These are phyloP conservation scores for Phortica okadai DNA, from an alignment of 2,888 invertebrate species.

Conservation along the genomic window DNA sequence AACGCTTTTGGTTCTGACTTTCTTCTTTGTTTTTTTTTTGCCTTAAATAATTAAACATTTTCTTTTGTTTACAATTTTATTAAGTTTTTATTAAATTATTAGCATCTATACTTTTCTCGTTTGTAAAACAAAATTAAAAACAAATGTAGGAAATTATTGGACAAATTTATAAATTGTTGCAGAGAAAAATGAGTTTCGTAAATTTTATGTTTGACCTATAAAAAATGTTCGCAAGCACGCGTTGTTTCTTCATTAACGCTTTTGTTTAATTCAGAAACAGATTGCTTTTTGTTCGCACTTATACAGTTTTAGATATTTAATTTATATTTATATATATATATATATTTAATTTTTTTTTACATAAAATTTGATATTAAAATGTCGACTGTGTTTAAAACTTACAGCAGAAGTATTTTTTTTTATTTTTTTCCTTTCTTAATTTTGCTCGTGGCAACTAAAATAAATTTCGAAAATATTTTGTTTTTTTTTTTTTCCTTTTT, in stretches of 20 bases:
- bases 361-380: too few species aligned
- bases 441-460: conserved; percentile 48
- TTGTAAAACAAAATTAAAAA: conserved; percentile 38
- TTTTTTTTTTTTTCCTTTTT: conserved; percentile 37
- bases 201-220: conserved; percentile 38
- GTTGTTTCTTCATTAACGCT: conserved; percentile 32
- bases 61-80: conserved; percentile 47
- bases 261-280: conserved; percentile 35
- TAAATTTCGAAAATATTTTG: conserved; percentile 65
- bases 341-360: too few species aligned
- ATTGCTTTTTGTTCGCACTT: conserved; percentile 36
- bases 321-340: conserved; percentile 19
- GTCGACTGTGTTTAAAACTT: conserved; percentile 28
- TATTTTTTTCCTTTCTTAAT: conserved; percentile 39
- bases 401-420: conserved; percentile 26
- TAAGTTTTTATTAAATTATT: conserved; percentile 52
- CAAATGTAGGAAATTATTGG: conserved; percentile 24
- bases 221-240: conserved; percentile 23
- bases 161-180: neutral
- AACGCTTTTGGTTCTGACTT: conserved; percentile 24
- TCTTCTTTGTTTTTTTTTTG: conserved; percentile 24
- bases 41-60: conserved; percentile 41
- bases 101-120: conserved; percentile 37
- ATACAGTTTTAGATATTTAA: conserved; percentile 14
- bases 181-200: neutral